phyloP scores from a whole-genome alignment of 2,113 vertebrate species.

The Ramphastos sulfuratus region DNA sequence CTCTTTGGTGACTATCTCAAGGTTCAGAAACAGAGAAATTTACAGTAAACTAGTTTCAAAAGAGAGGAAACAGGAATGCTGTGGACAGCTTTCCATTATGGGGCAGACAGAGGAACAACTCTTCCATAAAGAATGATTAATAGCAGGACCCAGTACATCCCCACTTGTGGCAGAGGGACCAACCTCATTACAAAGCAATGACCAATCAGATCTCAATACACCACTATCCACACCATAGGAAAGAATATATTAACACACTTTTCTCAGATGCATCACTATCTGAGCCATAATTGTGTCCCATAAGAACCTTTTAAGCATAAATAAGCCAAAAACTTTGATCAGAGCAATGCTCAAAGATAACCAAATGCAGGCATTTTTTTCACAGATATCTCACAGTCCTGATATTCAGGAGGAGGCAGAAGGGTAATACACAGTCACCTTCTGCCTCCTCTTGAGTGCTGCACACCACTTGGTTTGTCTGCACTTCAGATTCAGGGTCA shows the following conservation, averaged over 20 bases:
- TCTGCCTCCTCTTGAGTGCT: not conserved
- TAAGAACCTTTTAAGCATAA: not conserved
- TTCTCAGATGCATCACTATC: not conserved
- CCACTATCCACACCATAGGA: not conserved
- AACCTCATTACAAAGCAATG: not conserved
- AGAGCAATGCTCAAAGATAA: not conserved
- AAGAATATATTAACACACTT: not conserved
- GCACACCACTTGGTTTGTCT: not conserved
- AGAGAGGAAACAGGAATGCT: not conserved
- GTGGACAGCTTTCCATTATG: not conserved
- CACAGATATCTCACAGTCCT: not conserved
- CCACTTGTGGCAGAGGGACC: not conserved
- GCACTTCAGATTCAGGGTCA: not conserved
- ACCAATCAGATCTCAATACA: not conserved
- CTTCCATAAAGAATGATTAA: not conserved
- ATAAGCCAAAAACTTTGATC: not conserved
- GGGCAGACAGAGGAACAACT: not conserved
- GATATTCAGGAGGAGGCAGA: not conserved
- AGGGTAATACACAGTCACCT: not conserved
- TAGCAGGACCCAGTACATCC: not conserved
- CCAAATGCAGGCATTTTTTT: not conserved
- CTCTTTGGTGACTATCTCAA: not conserved
- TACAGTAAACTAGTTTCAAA: not conserved
- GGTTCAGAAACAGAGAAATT: not conserved
- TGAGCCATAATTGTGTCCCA: not conserved